Percentiles rank a stretch among this genome's conserved stretches.
phyloP scores from a whole-genome alignment of 2,113 vertebrate species.

The Lophius piscatorius region DNA sequence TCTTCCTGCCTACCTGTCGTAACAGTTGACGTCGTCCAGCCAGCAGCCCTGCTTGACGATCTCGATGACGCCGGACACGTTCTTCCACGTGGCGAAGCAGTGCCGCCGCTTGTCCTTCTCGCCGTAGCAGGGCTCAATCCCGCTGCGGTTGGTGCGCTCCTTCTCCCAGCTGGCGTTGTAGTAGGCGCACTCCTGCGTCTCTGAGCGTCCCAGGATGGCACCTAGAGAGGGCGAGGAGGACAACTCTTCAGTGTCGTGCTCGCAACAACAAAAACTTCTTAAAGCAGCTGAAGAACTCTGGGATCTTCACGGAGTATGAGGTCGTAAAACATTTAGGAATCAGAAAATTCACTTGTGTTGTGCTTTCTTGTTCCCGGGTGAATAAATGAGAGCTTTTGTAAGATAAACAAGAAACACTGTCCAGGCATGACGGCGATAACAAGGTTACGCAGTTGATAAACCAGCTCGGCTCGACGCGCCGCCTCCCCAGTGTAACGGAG shows the following conservation, averaged over 20 bases:
- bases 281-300: too few species aligned
- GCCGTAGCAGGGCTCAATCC: slow-evolving; percentile 90
- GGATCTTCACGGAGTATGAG: too few species aligned
- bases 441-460: background rate
- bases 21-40: slow-evolving; percentile 98
- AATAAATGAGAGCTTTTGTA: slow-evolving; percentile 27
- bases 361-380: background rate
- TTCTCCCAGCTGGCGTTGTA: slow-evolving; percentile 98
- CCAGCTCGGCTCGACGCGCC: background rate
- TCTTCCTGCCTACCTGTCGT: slow-evolving; percentile 86
- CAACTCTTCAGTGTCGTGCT: too few species aligned
- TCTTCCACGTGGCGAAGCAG: slow-evolving; percentile 99
- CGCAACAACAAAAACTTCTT: too few species aligned
- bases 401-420: slow-evolving; percentile 11
- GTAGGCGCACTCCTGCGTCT: slow-evolving; percentile 94
- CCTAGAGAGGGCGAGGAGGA: slow-evolving; percentile 75
- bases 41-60: slow-evolving; percentile 98
- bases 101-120: slow-evolving; percentile 95
- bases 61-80: slow-evolving; percentile 92
- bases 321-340: too few species aligned
- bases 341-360: too few species aligned
- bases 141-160: slow-evolving; percentile 94
- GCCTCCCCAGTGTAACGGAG: too few species aligned
- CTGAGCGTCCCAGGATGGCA: slow-evolving; percentile 96
- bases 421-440: slow-evolving; percentile 11